Evolutionary conservation across 1,140 invertebrate species (phyloP).

Genomic region (Wasmannia auropunctata): DNA sequence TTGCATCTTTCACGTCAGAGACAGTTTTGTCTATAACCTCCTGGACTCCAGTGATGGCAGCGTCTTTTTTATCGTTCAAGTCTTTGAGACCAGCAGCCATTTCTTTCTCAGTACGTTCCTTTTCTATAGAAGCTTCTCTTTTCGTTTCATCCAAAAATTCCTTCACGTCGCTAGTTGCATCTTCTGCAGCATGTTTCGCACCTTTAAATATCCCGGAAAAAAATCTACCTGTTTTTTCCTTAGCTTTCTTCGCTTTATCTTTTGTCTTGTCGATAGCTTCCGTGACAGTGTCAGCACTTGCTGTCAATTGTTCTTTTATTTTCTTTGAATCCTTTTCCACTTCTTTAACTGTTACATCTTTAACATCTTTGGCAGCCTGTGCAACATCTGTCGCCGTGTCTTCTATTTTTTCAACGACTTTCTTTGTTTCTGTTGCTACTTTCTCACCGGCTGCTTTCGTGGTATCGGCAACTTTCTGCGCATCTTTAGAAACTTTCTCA

Average conservation of each 20-base stretch:
- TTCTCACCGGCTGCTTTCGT: constrained; percentile 9
- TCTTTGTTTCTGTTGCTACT: neutral
- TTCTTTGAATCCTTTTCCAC: too few relatives aligned
- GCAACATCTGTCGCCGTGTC: constrained; percentile 2
- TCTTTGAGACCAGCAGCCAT: neutral
- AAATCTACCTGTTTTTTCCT: constrained; percentile 34
- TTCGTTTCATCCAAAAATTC: constrained; percentile 20
- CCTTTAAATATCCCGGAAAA: constrained; percentile 42
- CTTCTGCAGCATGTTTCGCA: constrained; percentile 71
- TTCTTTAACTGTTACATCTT: too few relatives aligned
- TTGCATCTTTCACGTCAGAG: constrained; percentile 51
- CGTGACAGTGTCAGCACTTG: too few relatives aligned
- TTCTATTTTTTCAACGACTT: neutral
- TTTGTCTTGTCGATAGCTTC: too few relatives aligned
- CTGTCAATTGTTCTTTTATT: too few relatives aligned
- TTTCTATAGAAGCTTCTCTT: constrained; percentile 2
- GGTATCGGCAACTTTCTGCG: neutral
- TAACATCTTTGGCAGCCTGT: constrained; percentile 24
- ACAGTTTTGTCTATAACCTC: constrained; percentile 29
- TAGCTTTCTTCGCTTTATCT: neutral
- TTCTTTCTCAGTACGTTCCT: constrained; percentile 12
- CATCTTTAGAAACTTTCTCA: constrained; percentile 60
- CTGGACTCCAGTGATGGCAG: neutral
- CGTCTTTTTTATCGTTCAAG: neutral
- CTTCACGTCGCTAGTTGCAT: constrained; percentile 73